A percentile compares a stretch with the other conserved stretches of the same genome.
phyloP scores from a whole-genome alignment of 2,888 invertebrate species.

The Abrostola tripartita region DNA sequence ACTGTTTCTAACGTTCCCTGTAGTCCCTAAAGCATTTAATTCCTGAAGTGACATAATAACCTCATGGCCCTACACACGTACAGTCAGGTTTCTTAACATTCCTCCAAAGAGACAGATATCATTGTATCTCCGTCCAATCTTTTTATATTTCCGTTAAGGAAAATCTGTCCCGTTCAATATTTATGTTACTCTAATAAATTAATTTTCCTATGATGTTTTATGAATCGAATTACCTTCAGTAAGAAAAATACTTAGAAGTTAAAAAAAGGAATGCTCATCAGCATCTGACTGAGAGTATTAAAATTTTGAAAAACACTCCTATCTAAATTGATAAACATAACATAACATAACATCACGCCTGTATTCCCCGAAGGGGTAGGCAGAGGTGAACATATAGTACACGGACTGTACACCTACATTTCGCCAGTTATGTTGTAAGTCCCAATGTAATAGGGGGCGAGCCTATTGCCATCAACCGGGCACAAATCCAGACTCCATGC shows the following conservation, averaged over 20 bases:
- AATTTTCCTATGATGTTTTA: constrained; percentile 5
- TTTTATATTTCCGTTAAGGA: not conserved
- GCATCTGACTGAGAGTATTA: too few species aligned
- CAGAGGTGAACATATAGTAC: too few species aligned
- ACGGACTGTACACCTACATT: too few species aligned
- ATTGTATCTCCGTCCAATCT: not conserved
- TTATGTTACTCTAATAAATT: not conserved
- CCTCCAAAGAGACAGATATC: not conserved
- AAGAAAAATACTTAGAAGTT: not conserved
- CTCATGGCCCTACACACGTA: not conserved
- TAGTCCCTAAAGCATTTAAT: not conserved
- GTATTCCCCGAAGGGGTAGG: too few species aligned
- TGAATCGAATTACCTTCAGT: not conserved
- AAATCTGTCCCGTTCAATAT: not conserved
- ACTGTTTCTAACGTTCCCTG: not conserved
- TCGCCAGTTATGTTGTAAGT: too few species aligned
- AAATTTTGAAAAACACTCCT: too few species aligned
- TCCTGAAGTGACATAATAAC: not conserved
- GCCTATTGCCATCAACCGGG: too few species aligned
- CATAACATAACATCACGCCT: too few species aligned
- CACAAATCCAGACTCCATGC: too few species aligned
- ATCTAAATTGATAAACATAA: too few species aligned
- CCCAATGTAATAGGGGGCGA: too few species aligned
- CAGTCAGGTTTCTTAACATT: not conserved
- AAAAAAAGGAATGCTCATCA: too few species aligned